A percentile compares a stretch with the other conserved stretches of the same genome.
These are phyloP conservation scores for Halocynthia roretzi DNA, from an alignment of 23 tunicate genomes.

Conservation along the genomic window DNA sequence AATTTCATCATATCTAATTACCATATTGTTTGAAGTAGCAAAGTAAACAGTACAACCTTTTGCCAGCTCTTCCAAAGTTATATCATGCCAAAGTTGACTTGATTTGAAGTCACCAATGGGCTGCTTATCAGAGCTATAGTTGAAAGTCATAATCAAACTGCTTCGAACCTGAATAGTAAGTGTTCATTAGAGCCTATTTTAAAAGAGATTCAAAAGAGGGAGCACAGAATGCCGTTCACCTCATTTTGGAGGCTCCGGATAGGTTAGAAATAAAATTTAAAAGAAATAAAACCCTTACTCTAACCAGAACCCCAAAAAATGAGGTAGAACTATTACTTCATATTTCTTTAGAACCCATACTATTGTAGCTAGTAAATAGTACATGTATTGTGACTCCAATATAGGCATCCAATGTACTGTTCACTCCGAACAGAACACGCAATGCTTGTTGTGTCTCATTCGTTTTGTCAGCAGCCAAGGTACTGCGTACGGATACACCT, in stretches of 20 bases:
- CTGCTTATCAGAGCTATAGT: slow-evolving; percentile 1
- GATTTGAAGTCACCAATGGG: background rate
- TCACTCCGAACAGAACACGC: background rate
- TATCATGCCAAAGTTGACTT: slow-evolving; percentile 2
- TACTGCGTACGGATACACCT: slow-evolving; percentile 22
- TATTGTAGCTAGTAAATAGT: background rate
- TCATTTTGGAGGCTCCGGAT: no score
- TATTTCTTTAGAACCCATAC: background rate
- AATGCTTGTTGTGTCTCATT: slow-evolving; percentile 3
- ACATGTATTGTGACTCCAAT: slow-evolving; percentile 40
- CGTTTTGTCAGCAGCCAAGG: slow-evolving; percentile 45
- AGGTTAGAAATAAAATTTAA: no score
- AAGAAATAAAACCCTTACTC: no score
- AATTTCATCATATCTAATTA: background rate
- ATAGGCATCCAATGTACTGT: slow-evolving; percentile 18
- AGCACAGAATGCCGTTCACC: no score
- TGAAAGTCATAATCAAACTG: background rate
- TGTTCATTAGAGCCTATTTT: background rate
- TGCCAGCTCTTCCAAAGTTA: slow-evolving; percentile 5
- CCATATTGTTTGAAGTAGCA: background rate
- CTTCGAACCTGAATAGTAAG: background rate
- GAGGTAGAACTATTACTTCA: slow-evolving; percentile 3
- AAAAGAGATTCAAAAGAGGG: no score
- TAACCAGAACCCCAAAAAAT: no score
- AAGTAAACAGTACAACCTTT: background rate